Conservation (phyloP, 2,113 vertebrate species). For the Bungarus multicinctus region DNA sequence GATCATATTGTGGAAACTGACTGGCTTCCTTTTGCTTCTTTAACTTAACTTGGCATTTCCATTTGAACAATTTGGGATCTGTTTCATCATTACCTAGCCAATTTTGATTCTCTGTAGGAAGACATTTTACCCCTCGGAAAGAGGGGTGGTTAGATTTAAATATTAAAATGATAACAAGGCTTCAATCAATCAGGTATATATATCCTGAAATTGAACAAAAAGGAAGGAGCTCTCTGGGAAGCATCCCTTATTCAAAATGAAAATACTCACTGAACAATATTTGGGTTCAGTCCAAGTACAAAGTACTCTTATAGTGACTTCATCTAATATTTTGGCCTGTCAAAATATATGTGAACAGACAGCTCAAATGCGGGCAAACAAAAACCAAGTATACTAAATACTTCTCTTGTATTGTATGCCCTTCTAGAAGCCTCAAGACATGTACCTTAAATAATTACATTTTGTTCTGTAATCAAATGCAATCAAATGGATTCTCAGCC, state of each 20-base stretch:
- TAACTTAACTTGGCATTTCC: not conserved
- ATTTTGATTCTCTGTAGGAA: not conserved
- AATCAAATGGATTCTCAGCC: slow-evolving; percentile 69
- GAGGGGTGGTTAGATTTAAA: not conserved
- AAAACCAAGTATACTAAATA: slow-evolving; percentile 48
- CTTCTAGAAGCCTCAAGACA: slow-evolving; percentile 63
- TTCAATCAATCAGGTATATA: not conserved
- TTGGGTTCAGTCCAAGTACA: not conserved
- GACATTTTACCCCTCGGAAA: not conserved
- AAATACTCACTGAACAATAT: not conserved
- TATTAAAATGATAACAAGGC: not conserved
- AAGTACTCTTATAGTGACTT: not conserved
- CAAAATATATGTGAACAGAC: slow-evolving; percentile 56
- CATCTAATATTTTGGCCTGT: slow-evolving; percentile 31
- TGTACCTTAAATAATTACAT: slow-evolving; percentile 72
- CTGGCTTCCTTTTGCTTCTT: not conserved
- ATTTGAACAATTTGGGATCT: not conserved
- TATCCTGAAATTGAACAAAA: not conserved
- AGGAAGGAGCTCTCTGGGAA: not conserved
- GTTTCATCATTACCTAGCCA: not conserved
- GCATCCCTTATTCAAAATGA: not conserved
- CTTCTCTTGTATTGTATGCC: slow-evolving; percentile 46
- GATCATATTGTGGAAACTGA: not conserved
- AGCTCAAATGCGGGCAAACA: slow-evolving; percentile 48
- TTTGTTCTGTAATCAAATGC: slow-evolving; percentile 76